phyloP scores from a whole-genome alignment of 2,113 vertebrate genomes.

The Vidua macroura region DNA sequence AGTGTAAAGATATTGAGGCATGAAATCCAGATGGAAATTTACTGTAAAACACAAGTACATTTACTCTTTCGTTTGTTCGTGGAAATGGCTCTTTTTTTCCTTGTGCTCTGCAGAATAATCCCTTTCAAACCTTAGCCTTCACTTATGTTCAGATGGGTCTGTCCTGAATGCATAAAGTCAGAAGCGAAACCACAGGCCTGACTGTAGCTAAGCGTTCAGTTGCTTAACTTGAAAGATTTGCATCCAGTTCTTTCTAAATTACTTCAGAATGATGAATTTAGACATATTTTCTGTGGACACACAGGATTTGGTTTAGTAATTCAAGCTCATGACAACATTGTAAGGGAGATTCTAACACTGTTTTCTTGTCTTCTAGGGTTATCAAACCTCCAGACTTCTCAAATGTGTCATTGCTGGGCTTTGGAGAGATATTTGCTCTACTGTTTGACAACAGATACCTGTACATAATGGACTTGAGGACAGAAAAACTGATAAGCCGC shows the following conservation, averaged over 20 bases:
- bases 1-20: background rate
- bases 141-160: background rate
- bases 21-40: background rate
- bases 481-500: slow-evolving; percentile 90
- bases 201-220: background rate
- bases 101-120: background rate
- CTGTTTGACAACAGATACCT: slow-evolving; percentile 95
- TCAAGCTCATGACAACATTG: background rate
- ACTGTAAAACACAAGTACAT: background rate
- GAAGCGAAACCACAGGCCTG: background rate
- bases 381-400: slow-evolving; percentile 90
- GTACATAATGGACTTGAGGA: slow-evolving; percentile 97
- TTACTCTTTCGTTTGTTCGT: background rate
- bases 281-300: background rate
- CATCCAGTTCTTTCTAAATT: background rate
- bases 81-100: background rate
- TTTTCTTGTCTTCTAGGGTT: slow-evolving; percentile 78
- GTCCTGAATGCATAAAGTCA: background rate
- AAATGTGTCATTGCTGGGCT: slow-evolving; percentile 92
- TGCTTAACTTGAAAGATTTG: background rate
- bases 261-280: background rate
- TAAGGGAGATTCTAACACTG: background rate
- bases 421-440: slow-evolving; percentile 93
- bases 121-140: background rate
- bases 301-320: background rate